Evolutionary conservation across 1,140 invertebrate genomes (phyloP).

Genomic region (Manduca sexta): DNA sequence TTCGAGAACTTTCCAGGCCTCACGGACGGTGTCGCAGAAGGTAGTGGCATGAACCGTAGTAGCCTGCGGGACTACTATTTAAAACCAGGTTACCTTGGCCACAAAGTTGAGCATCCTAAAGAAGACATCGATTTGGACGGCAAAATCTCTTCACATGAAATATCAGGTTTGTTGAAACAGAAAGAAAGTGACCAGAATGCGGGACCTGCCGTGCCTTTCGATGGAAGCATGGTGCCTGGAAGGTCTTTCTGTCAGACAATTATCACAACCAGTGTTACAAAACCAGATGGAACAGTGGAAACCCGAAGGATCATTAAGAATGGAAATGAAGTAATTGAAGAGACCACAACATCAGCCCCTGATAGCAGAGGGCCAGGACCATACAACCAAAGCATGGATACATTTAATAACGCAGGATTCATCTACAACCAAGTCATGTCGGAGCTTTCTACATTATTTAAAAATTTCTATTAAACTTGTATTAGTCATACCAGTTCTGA

Average conservation of each 20-base stretch:
- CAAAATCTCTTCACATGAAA: conserved; percentile 56
- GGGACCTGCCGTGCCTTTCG: conserved; percentile 31
- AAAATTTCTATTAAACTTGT: conserved; percentile 38
- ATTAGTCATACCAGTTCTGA: too few species aligned
- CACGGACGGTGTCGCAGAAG: conserved; percentile 21
- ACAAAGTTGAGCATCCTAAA: conserved; percentile 25
- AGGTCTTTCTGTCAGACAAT: conserved; percentile 58
- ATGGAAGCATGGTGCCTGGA: conserved; percentile 39
- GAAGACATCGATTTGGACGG: conserved; percentile 57
- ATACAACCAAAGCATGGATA: conserved; percentile 1
- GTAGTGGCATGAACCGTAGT: conserved; percentile 32
- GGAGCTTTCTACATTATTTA: conserved; percentile 44
- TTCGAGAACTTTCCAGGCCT: conserved; percentile 19
- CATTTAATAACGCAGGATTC: conserved; percentile 26
- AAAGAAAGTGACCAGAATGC: conserved; percentile 30
- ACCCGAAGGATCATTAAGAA: conserved; percentile 57
- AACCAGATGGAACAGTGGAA: conserved; percentile 56
- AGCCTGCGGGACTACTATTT: conserved; percentile 57
- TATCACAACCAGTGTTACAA: conserved; percentile 59
- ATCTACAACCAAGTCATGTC: conserved; percentile 34
- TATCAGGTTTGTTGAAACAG: conserved; percentile 50
- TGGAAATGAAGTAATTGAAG: conserved; percentile 56
- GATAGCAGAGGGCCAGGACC: conserved; percentile 20
- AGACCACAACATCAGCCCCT: conserved; percentile 44
- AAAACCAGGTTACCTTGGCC: conserved; percentile 52